These are phyloP conservation scores for Sebastolobus alascanus DNA, from an alignment of 2,797 vertebrate species.

Conservation along the genomic window DNA sequence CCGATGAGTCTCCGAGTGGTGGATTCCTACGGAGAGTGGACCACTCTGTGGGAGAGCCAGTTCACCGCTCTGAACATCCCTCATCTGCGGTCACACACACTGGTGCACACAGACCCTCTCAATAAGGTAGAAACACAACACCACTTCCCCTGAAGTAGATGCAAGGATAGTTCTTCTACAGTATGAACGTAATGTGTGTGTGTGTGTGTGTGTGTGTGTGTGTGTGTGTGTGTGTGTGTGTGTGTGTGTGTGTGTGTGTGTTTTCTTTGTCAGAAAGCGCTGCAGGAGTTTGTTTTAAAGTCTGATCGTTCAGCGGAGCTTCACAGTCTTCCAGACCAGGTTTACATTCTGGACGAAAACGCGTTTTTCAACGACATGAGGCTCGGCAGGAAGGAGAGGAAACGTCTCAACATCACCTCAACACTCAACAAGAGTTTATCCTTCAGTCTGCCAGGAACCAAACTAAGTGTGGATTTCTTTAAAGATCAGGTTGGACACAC, in stretches of 20 bases:
- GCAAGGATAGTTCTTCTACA: neutral
- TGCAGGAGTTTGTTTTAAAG: slow-evolving; percentile 82
- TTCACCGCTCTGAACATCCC: slow-evolving; percentile 86
- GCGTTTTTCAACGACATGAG: slow-evolving; percentile 87
- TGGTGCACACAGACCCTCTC: slow-evolving; percentile 86
- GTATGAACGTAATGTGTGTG: neutral
- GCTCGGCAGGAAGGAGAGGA: slow-evolving; percentile 82
- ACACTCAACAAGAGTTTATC: slow-evolving; percentile 78
- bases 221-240: neutral
- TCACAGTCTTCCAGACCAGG: slow-evolving; percentile 79
- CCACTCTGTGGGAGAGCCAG: slow-evolving; percentile 84
- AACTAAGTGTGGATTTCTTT: slow-evolving; percentile 87
- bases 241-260: neutral
- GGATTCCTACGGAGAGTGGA: slow-evolving; percentile 86
- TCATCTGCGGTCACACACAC: slow-evolving; percentile 86
- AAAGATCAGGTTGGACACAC: slow-evolving; percentile 80
- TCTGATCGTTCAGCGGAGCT: slow-evolving; percentile 77
- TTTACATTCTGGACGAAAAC: slow-evolving; percentile 85
- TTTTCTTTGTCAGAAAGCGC: slow-evolving; percentile 73
- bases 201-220: neutral
- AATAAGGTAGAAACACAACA: slow-evolving; percentile 78
- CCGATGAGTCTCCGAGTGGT: slow-evolving; percentile 76
- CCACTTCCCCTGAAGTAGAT: neutral
- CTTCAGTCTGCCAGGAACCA: slow-evolving; percentile 85
- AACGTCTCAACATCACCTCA: slow-evolving; percentile 73